These are phyloP conservation scores for Ptychoptera contaminata DNA, from an alignment of 2,888 invertebrate genomes.

Conservation along the genomic window DNA sequence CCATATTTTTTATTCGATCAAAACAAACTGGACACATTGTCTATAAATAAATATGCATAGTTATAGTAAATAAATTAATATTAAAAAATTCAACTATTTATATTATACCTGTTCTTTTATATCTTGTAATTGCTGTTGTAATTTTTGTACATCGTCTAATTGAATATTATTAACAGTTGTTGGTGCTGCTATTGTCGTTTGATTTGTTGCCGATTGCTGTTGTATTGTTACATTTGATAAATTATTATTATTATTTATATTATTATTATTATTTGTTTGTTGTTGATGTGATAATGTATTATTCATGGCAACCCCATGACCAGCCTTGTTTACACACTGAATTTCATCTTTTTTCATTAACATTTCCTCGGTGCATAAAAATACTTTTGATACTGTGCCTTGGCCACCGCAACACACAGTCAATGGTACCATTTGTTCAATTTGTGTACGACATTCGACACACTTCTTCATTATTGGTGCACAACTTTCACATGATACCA, in stretches of 20 bases:
- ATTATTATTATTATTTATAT: constrained; percentile 9
- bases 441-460: constrained; percentile 81
- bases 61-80: not conserved
- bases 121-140: constrained; percentile 90
- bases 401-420: constrained; percentile 40
- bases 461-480: constrained; percentile 95
- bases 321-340: constrained; percentile 23
- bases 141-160: constrained; percentile 69
- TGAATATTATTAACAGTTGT: constrained; percentile 47
- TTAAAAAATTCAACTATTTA: not conserved
- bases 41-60: constrained; percentile 36
- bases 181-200: constrained; percentile 12
- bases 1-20: constrained; percentile 96
- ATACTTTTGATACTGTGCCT: constrained; percentile 25
- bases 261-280: constrained; percentile 3
- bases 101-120: constrained; percentile 75
- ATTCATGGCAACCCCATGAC: constrained; percentile 29
- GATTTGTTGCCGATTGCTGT: constrained; percentile 5
- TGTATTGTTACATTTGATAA: constrained; percentile 11
- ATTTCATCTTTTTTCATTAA: constrained; percentile 10
- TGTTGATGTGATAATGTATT: constrained; percentile 18
- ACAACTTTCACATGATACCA: constrained; percentile 58
- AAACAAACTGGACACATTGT: constrained; percentile 97
- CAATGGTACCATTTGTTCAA: constrained; percentile 48
- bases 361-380: not conserved